Evolutionary conservation across 2,113 vertebrate genomes (phyloP).

Genomic region (Meriones unguiculatus): DNA sequence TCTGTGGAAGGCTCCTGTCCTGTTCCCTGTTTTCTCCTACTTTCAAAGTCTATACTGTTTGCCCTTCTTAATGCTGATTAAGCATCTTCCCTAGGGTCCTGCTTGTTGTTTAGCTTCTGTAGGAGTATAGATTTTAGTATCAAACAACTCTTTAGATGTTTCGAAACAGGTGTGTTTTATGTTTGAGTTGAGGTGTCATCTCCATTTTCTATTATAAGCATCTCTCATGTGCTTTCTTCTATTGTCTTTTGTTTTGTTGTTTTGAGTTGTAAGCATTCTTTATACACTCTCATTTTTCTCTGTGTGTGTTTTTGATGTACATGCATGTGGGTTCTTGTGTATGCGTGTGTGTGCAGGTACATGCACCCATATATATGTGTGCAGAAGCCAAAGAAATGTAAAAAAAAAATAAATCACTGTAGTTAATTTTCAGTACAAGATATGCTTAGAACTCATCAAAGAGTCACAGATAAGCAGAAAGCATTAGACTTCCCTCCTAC

Average conservation of each 20-base stretch:
- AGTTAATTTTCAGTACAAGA: too few relatives aligned
- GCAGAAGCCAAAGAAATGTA: neutral
- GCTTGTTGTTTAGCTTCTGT: too few relatives aligned
- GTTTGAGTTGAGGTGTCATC: neutral
- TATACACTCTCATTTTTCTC: neutral
- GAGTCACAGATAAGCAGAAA: too few relatives aligned
- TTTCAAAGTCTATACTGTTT: too few relatives aligned
- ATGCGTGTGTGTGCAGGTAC: neutral
- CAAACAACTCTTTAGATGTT: neutral
- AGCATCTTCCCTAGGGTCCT: too few relatives aligned
- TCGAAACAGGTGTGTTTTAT: neutral
- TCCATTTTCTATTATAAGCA: conserved; percentile 6
- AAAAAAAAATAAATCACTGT: neutral
- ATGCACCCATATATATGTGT: neutral
- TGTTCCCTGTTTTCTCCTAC: too few relatives aligned
- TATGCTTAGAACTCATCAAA: too few relatives aligned
- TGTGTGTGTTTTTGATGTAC: neutral
- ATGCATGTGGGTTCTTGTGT: neutral
- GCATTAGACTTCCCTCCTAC: neutral
- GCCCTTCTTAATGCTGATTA: too few relatives aligned
- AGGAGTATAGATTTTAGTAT: too few relatives aligned
- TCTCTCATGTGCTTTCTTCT: neutral
- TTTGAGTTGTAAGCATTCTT: conserved; percentile 6
- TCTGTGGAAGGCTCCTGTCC: too few relatives aligned
- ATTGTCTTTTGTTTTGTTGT: neutral